These are phyloP conservation scores for Clivina fossor DNA, from an alignment of 2,888 invertebrate species.

Conservation along the genomic window DNA sequence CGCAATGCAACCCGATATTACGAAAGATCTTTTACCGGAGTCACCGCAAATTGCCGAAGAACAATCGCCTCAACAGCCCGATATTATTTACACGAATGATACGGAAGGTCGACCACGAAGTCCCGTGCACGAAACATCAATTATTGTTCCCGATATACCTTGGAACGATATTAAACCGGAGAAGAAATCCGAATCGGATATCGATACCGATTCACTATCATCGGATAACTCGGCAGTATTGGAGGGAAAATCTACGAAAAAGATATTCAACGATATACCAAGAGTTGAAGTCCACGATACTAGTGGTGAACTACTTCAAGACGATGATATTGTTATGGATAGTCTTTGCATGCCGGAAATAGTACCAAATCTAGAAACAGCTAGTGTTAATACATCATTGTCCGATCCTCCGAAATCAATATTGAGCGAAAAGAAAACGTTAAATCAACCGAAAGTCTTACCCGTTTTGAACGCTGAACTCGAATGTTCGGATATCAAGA, in stretches of 20 bases:
- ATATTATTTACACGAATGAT: conserved; percentile 45
- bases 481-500: conserved; percentile 30
- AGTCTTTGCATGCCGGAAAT: conserved; percentile 39
- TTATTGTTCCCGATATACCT: conserved; percentile 65
- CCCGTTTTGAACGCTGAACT: conserved; percentile 45
- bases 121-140: conserved; percentile 65
- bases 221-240: conserved; percentile 49
- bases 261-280: conserved; percentile 51
- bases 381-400: conserved; percentile 29
- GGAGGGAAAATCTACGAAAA: conserved; percentile 43
- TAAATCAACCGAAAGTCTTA: conserved; percentile 52
- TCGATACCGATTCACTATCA: conserved; percentile 65
- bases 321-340: conserved; percentile 42
- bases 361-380: conserved; percentile 24
- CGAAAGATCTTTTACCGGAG: conserved; percentile 33
- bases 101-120: conserved; percentile 59
- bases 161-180: conserved; percentile 56
- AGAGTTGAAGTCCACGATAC: conserved; percentile 70
- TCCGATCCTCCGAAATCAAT: conserved; percentile 47
- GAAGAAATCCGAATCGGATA: conserved; percentile 52
- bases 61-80: conserved; percentile 24
- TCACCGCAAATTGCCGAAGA: conserved; percentile 27
- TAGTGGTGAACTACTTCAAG: conserved; percentile 37
- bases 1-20: conserved; percentile 35
- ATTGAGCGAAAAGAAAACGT: conserved; percentile 49